Evolutionary conservation across 92 coral and sea anemone species (phyloP), one percentile per base, ranked within the genome.

Genomic region (Phenganax subtilis): DNA sequence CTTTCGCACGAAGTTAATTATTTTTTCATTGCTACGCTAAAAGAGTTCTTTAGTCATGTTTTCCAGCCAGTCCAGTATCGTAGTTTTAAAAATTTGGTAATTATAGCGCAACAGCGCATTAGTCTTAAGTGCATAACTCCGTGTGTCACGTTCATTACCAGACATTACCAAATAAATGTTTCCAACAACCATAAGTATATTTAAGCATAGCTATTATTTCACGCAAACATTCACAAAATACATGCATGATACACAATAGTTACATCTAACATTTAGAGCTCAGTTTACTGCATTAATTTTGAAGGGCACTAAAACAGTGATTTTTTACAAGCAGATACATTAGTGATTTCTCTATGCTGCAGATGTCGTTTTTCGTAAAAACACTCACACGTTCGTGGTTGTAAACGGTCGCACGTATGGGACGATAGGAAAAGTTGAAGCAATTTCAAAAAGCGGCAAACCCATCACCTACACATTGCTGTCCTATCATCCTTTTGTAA

Each of bases 401-500:
- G 82, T 78, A 8, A 52, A 78, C 29, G 71, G 58, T 51, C 58
- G 53, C 1, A 78, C 82, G 53, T 59, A 28, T 78, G 82, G 82
- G 6, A 52, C 67, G 8, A 79, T 79, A 47, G 83, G 83, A 63
- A 47, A 56, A 65, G 62, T 79, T 7, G 17, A n/a, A 79, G 83
- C 83, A 7, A 79, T 55, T 28, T 79, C 83, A 64, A 79, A 69
- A 79, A 44, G 20, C 47, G 74, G 73, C 74, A 52, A 52, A 11
- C 72, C 57, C 11, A 79, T 79, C 68, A 79, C 68, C 57, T 79
- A 79, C 56, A 63, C 12, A 52, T 73, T 79, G 47, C 37, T 79
- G 11, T 63, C 83, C 9, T 16, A 57, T 7, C 83, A 64, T 79
- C 83, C 73, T 79, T 51, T 37, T 47, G 51, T 79, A 8, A 63